phyloP scores from a whole-genome alignment of 2,888 invertebrate genomes.

The Diloba caeruleocephala region DNA sequence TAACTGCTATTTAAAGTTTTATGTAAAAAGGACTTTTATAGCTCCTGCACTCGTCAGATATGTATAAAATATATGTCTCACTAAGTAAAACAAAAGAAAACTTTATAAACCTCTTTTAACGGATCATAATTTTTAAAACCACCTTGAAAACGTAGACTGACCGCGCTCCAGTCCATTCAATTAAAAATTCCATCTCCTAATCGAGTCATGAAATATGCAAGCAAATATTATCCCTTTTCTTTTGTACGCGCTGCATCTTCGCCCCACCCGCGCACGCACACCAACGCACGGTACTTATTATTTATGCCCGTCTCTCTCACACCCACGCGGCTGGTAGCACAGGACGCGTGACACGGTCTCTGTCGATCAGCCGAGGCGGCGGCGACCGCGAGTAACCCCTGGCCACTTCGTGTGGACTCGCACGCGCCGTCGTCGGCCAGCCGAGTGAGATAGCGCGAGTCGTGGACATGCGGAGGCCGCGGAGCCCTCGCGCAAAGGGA shows the following conservation, averaged over 20 bases:
- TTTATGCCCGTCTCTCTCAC: conserved; percentile 76
- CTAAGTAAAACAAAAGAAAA: conserved; percentile 46
- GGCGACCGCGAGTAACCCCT: conserved; percentile 89
- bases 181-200: conserved; percentile 89
- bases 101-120: conserved; percentile 38
- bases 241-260: conserved; percentile 88
- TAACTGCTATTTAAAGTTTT: conserved; percentile 14
- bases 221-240: conserved; percentile 89
- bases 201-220: conserved; percentile 89
- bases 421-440: conserved; percentile 87
- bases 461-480: conserved; percentile 85
- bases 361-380: conserved; percentile 81
- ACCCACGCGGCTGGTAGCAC: conserved; percentile 63
- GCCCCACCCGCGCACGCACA: conserved; percentile 89
- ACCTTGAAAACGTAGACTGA: conserved; percentile 70
- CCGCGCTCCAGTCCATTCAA: conserved; percentile 84
- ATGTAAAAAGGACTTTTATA: conserved; percentile 6
- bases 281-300: conserved; percentile 85
- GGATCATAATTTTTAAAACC: conserved; percentile 54
- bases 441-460: conserved; percentile 83
- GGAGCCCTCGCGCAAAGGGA: conserved; percentile 88
- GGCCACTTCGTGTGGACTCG: conserved; percentile 87
- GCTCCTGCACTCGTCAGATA: conserved; percentile 11
- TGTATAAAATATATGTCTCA: conserved; percentile 25
- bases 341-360: conserved; percentile 74